A percentile compares a stretch with the other conserved stretches of the same genome.
Conservation (phyloP, 1,140 invertebrate genomes). For the Dolichoris vasculosae region DNA sequence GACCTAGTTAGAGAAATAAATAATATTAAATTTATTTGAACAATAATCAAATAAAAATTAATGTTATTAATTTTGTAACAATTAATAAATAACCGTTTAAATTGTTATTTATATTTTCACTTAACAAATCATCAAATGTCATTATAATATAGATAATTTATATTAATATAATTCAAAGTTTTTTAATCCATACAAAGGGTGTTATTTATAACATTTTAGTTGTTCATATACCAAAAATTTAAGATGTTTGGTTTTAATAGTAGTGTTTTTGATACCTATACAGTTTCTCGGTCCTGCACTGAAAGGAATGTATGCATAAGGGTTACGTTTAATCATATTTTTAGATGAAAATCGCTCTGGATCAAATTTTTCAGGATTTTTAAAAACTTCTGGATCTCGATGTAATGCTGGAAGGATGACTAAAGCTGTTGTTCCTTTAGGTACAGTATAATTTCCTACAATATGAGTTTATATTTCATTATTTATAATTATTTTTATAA, state of each 20-base stretch:
- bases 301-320: conserved; percentile 84
- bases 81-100: too few species aligned
- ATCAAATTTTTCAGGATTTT: conserved; percentile 83
- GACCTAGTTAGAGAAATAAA: conserved; percentile 73
- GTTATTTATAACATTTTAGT: background rate
- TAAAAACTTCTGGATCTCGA: conserved; percentile 79
- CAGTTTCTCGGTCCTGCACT: conserved; percentile 86
- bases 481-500: background rate
- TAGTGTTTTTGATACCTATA: conserved; percentile 74
- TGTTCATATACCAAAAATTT: background rate
- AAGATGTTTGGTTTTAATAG: too few species aligned
- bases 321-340: conserved; percentile 77
- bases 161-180: too few species aligned
- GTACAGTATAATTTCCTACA: conserved; percentile 70
- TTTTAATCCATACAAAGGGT: background rate
- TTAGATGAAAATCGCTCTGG: conserved; percentile 85
- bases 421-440: conserved; percentile 75
- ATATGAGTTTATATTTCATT: conserved; percentile 18
- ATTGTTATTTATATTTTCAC: too few species aligned
- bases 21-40: conserved; percentile 28
- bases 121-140: too few species aligned
- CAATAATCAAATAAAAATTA: background rate
- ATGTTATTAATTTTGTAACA: too few species aligned
- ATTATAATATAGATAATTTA: too few species aligned
- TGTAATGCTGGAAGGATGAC: conserved; percentile 80